Evolutionary conservation across 2,888 invertebrate species (phyloP), one percentile per base, ranked within the genome.

Genomic region (Pheosia gnoma): DNA sequence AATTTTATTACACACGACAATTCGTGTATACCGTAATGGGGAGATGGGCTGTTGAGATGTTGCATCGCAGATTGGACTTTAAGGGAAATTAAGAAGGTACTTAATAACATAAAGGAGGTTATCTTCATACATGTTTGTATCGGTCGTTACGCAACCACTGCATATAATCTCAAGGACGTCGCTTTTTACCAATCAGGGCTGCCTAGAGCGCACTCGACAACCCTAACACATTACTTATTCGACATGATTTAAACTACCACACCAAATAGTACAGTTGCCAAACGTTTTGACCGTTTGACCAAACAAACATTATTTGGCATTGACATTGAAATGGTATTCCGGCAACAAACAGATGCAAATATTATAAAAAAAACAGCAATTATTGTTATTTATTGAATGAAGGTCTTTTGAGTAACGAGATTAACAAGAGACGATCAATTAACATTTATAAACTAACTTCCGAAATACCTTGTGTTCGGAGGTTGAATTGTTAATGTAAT

Each of bases 1-100:
- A 79, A 74, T 78, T 82, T 83, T 83, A 82, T 83, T 75, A 80
- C 75, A 75, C 83, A 83, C 83, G 82, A 82, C 77, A 75, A 73
- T 79, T 81, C 83, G 83, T 83, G 76, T 60, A 60, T 63, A 65
- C 13, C 65, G 73, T 77, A 51, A 51, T 58, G 58, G 49, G 49
- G 45, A 57, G 45, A 47, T 57, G 9, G 8, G 10, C 25, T 25
- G 25, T 56, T n/a, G 47, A 51, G 39, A 55, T 39, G 38, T 38
- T 13, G 13, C 51, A 7, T n/a, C 37, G 53, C 39, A 9, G 39
- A 37, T 55, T 39, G 7, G 38, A 39, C 5, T 55, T 13, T 39
- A 8, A 58, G 25, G 49, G 37, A 43, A 9, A 43, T 43, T 43
- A 43, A 10, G 9, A 43, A 9, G 43, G 8, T 8, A 43, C 8